These are phyloP conservation scores for Herminia tarsipennalis DNA, from an alignment of 2,888 invertebrate species.

Conservation along the genomic window DNA sequence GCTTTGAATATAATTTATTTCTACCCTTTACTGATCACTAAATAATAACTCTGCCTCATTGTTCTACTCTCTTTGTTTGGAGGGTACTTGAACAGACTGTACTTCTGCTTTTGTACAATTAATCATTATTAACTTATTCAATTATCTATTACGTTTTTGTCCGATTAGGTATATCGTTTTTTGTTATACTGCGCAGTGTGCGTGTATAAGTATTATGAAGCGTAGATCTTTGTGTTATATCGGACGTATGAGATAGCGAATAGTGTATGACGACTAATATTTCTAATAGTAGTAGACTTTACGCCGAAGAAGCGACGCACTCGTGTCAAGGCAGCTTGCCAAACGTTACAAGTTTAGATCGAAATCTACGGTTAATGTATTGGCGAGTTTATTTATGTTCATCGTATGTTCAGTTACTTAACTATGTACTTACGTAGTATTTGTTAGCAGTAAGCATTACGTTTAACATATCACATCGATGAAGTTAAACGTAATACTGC, in stretches of 20 bases:
- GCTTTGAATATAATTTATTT: slow-evolving; percentile 37
- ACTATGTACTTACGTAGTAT: not conserved
- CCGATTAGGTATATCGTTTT: slow-evolving; percentile 1
- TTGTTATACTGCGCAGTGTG: slow-evolving; percentile 5
- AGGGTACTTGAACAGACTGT: slow-evolving; percentile 16
- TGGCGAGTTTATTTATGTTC: slow-evolving; percentile 21
- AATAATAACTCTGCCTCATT: slow-evolving; percentile 38
- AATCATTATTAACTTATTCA: slow-evolving; percentile 7
- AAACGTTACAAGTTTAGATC: slow-evolving; percentile 50
- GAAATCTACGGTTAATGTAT: slow-evolving; percentile 38
- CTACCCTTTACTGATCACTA: slow-evolving; percentile 41
- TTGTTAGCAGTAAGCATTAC: too few species aligned
- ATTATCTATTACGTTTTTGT: slow-evolving; percentile 9
- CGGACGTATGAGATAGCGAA: slow-evolving; percentile 15
- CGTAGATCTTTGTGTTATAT: slow-evolving; percentile 6
- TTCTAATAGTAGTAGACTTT: slow-evolving; percentile 20
- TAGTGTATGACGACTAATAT: slow-evolving; percentile 20
- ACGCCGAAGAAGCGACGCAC: slow-evolving; percentile 21
- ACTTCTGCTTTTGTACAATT: too few species aligned
- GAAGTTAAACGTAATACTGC: too few species aligned
- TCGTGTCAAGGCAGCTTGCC: slow-evolving; percentile 48
- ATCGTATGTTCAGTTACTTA: slow-evolving; percentile 9
- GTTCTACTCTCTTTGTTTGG: slow-evolving; percentile 35
- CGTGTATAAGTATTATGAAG: slow-evolving; percentile 3
- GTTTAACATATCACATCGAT: slow-evolving; percentile 3